Evolutionary conservation across 2,113 vertebrate genomes (phyloP).

Genomic region (Fulmarus glacialis): DNA sequence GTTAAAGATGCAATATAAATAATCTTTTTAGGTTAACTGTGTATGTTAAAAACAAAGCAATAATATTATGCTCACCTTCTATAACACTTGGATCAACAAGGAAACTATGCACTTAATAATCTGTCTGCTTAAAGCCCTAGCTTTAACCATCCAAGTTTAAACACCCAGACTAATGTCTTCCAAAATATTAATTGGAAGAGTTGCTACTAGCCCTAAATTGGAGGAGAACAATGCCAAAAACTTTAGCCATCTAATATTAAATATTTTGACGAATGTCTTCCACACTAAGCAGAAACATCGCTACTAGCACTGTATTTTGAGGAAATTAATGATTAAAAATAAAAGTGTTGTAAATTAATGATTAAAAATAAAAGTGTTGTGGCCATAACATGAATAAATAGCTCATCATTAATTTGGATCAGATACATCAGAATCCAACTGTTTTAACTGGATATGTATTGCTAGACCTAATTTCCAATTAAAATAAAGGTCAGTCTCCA

Average conservation of each 20-base stretch:
- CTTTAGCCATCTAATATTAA: neutral
- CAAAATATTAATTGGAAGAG: neutral
- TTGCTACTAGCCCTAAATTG: neutral
- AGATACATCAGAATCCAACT: neutral
- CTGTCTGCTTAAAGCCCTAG: neutral
- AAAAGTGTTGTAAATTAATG: too few relatives aligned
- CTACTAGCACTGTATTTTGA: neutral
- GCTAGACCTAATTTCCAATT: accelerated
- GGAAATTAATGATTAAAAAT: neutral
- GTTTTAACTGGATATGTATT: accelerated
- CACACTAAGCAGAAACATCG: neutral
- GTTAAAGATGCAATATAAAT: neutral
- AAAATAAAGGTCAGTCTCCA: accelerated
- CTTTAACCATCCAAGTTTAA: neutral
- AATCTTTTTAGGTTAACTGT: neutral
- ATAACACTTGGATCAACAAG: neutral
- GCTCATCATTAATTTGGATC: too few relatives aligned
- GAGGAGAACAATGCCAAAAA: neutral
- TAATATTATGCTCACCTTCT: neutral
- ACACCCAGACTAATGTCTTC: neutral
- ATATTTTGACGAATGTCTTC: neutral
- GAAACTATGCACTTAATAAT: neutral
- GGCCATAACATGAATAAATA: too few relatives aligned
- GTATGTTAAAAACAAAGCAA: neutral
- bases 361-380: too few relatives aligned